Evolutionary conservation across 2,113 vertebrate genomes (phyloP).

Genomic region (Oryzias celebensis): DNA sequence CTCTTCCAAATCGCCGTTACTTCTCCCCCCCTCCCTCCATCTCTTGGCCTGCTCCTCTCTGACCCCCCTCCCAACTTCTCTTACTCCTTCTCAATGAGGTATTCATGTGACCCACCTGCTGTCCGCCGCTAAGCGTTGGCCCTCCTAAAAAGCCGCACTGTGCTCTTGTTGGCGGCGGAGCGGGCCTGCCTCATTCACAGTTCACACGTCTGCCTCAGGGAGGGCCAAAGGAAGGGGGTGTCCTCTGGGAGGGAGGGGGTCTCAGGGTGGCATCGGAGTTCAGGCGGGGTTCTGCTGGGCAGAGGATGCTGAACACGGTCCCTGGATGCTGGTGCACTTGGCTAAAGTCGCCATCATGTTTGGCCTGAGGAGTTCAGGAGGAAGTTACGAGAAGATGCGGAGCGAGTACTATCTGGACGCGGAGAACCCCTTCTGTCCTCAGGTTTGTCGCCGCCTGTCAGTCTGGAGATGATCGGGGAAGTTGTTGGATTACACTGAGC

Average conservation of each 20-base stretch:
- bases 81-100: constrained; percentile 75
- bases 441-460: constrained; percentile 62
- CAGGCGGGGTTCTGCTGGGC: constrained; percentile 45
- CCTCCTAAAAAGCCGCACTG: constrained; percentile 64
- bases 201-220: constrained; percentile 67
- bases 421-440: constrained; percentile 71
- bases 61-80: constrained; percentile 48
- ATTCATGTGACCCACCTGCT: constrained; percentile 78
- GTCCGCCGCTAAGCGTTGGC: constrained; percentile 63
- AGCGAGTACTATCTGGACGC: constrained; percentile 70
- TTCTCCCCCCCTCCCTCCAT: constrained; percentile 37
- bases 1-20: constrained; percentile 49
- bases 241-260: constrained; percentile 21
- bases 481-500: too few relatives aligned
- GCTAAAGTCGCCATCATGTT: constrained; percentile 79
- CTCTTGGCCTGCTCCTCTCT: constrained; percentile 32
- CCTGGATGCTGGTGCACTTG: constrained; percentile 72
- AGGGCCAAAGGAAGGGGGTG: constrained; percentile 2
- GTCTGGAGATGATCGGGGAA: too few relatives aligned
- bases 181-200: constrained; percentile 67
- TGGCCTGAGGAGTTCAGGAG: constrained; percentile 75
- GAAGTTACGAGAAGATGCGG: constrained; percentile 78
- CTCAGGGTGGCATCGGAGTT: constrained; percentile 50
- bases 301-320: constrained; percentile 60
- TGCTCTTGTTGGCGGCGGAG: constrained; percentile 53